Conservation (phyloP, 1,140 invertebrate genomes). For the Eumeta japonica region DNA sequence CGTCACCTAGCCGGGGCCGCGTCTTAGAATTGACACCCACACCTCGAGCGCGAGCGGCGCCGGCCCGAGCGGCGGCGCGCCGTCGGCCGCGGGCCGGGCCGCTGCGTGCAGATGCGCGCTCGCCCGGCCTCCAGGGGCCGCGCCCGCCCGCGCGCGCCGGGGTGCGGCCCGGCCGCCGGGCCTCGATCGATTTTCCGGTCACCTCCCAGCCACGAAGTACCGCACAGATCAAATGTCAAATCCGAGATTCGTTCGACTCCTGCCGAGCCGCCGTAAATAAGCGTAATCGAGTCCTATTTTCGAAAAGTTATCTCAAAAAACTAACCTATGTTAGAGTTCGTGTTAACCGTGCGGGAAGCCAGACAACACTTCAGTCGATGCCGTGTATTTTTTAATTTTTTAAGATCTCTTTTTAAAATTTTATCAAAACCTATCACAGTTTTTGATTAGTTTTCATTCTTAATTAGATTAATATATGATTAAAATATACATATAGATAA, state of each 20-base stretch:
- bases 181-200: constrained; percentile 47
- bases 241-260: constrained; percentile 12
- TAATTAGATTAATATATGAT: constrained; percentile 57
- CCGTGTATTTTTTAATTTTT: constrained; percentile 18
- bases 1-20: neutral
- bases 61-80: too few relatives aligned
- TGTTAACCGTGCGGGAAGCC: constrained; percentile 2
- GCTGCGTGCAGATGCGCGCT: constrained; percentile 6
- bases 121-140: constrained; percentile 8
- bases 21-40: neutral
- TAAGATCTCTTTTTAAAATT: constrained; percentile 53
- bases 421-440: constrained; percentile 59
- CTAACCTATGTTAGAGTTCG: constrained; percentile 35
- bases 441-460: constrained; percentile 57
- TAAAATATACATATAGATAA: constrained; percentile 58
- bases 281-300: constrained; percentile 13
- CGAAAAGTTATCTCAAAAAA: constrained; percentile 53
- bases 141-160: constrained; percentile 5
- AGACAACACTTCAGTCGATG: constrained; percentile 7
- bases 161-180: constrained; percentile 17
- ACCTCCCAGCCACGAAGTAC: constrained; percentile 16
- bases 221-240: too few relatives aligned
- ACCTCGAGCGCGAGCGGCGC: constrained; percentile 13
- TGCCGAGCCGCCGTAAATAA: constrained; percentile 18
- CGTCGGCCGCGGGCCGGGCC: constrained; percentile 6